Conservation (phyloP, 2,888 invertebrate species). For the Lapara coniferarum region DNA sequence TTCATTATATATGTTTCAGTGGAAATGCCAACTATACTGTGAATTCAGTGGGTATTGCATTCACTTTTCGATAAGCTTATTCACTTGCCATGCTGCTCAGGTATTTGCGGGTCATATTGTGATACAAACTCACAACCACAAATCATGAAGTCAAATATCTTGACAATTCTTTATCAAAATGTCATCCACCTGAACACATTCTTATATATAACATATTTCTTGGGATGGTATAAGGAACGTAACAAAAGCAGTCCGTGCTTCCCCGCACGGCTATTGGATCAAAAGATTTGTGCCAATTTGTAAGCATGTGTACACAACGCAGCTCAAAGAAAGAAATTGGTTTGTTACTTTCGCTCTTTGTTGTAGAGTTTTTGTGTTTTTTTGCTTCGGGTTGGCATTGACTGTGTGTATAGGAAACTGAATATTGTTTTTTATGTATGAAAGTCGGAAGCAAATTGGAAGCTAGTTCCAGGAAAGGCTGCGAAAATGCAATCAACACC, state of each 20-base stretch:
- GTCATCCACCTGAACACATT: no score
- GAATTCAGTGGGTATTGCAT: no score
- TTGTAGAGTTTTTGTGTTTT: background rate
- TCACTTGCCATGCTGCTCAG: no score
- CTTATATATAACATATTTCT: background rate
- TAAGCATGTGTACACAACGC: constrained; percentile 20
- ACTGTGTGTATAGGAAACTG: background rate
- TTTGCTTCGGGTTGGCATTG: background rate
- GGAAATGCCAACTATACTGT: no score
- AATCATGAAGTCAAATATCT: no score
- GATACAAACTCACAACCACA: no score
- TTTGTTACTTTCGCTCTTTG: constrained; percentile 18
- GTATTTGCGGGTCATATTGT: no score
- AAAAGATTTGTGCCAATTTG: constrained; percentile 25
- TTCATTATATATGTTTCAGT: no score
- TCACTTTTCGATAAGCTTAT: no score
- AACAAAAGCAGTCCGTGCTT: constrained; percentile 14
- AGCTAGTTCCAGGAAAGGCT: no score
- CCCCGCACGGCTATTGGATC: constrained; percentile 17
- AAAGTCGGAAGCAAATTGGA: background rate
- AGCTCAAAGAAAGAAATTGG: constrained; percentile 4
- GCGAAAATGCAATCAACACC: no score
- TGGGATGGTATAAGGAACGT: background rate
- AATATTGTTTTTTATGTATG: background rate
- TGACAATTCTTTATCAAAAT: no score